Conservation (phyloP, 2,113 vertebrate genomes). For the Sterrhoptilus dennistouni region DNA sequence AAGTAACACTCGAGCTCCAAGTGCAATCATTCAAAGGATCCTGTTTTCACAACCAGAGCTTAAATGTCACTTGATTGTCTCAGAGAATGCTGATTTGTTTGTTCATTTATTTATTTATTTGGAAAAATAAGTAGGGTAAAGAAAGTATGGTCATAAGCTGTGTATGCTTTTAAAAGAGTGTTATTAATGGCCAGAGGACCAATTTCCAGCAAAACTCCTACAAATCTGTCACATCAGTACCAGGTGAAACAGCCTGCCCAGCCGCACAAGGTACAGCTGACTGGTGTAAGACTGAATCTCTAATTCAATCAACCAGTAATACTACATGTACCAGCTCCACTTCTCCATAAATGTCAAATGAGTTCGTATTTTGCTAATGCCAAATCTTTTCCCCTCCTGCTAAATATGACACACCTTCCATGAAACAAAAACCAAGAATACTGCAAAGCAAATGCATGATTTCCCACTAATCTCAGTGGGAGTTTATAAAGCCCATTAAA, state of each 20-base stretch:
- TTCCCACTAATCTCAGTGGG: neutral
- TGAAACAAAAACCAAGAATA: neutral
- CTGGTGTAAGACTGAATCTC: neutral
- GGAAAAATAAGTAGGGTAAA: neutral
- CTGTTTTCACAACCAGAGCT: neutral
- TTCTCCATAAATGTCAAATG: neutral
- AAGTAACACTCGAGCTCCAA: neutral
- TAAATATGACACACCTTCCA: neutral
- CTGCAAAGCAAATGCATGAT: neutral
- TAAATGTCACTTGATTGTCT: neutral
- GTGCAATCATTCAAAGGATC: rapidly evolving
- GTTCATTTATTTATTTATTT: neutral
- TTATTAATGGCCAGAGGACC: neutral
- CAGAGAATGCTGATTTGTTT: neutral
- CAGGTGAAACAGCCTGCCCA: neutral
- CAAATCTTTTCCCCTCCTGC: neutral
- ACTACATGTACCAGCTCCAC: neutral
- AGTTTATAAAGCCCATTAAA: neutral
- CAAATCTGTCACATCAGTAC: neutral
- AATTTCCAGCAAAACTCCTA: neutral
- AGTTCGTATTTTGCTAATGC: neutral
- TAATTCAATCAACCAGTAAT: neutral
- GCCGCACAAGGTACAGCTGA: neutral
- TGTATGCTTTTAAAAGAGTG: neutral
- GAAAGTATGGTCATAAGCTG: neutral